Base-by-base conservation (phyloP, 1,140 invertebrate genomes). In the Macrobrachium nipponense region DNA sequence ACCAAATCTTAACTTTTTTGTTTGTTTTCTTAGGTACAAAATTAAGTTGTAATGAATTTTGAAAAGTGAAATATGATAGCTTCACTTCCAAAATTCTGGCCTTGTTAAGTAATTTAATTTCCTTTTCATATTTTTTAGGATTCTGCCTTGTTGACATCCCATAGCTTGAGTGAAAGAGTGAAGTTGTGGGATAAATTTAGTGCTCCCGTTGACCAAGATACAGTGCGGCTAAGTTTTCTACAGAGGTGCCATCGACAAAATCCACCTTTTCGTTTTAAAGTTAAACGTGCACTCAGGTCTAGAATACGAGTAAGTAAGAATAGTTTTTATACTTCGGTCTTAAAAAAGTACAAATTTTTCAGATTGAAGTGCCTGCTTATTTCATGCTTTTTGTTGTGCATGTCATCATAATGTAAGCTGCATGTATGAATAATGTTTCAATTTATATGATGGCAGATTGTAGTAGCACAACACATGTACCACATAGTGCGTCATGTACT, bases 221-320 rank as follows among this genome's bases (percentile, higher is more conserved):
- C 94, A 1, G 93, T 98, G 15, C 97, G 97, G 91, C 90, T 97
- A 18, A 94, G 96, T 90, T 98, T 98, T 91, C 93, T 98, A 4
- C 93, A 95, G 11, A 96, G 95, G 90, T 94, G 96, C 0, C 94
- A 96, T 68, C 91, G 93, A 23, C 91, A 92, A 43, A 92, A 95
- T 92, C 96, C 96, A 0, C 94, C 95, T 8, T 97, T 97, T 91
- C 92, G 95, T 89, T 92, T 92, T 72, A 92, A 92, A 90, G 86
- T 91, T 7, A 89, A 90, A 86, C 88, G 82, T 59, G 87, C 86
- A 58, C 82, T 89, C 43, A 85, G 88, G 66, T 87, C 86, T 27
- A 87, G 90, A 20, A 90, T 90, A 89, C 90, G 90, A 59, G 90
- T 92, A 27, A 88, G 89, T 62, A 90, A 91, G 88, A 59, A 77